Evolutionary conservation across 2,113 vertebrate genomes (phyloP).

Genomic region (Oxyruncus cristatus): DNA sequence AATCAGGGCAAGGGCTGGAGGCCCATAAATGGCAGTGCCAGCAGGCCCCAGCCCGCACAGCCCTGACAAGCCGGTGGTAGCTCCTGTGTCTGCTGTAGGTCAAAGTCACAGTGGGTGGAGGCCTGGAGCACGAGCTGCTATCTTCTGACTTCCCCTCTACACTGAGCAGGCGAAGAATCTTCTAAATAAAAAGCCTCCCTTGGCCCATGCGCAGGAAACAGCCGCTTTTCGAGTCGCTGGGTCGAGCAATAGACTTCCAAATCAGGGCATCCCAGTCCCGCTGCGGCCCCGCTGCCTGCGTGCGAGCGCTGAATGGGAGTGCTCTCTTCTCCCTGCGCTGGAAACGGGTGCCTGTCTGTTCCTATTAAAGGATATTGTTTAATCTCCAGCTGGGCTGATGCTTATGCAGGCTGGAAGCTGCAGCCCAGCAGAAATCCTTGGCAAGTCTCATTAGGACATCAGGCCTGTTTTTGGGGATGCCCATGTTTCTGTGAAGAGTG

Average conservation of each 20-base stretch:
- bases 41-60: rapidly evolving
- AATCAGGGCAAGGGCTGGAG: neutral
- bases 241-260: conserved; percentile 28
- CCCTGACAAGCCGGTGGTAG: neutral
- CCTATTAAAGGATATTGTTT: conserved; percentile 47
- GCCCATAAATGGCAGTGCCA: neutral
- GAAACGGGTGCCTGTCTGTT: neutral
- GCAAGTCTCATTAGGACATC: neutral
- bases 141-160: neutral
- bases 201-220: neutral
- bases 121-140: neutral
- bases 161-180: neutral
- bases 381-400: neutral
- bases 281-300: neutral
- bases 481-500: neutral
- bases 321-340: neutral
- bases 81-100: neutral
- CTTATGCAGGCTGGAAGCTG: neutral
- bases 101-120: neutral
- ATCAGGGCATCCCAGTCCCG: neutral
- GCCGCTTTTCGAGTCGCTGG: neutral
- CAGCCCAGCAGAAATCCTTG: neutral
- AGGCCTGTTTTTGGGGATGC: neutral
- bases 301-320: neutral
- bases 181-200: neutral